These are phyloP conservation scores for Thalpophila matura DNA, from an alignment of 2,888 invertebrate species.

Conservation along the genomic window DNA sequence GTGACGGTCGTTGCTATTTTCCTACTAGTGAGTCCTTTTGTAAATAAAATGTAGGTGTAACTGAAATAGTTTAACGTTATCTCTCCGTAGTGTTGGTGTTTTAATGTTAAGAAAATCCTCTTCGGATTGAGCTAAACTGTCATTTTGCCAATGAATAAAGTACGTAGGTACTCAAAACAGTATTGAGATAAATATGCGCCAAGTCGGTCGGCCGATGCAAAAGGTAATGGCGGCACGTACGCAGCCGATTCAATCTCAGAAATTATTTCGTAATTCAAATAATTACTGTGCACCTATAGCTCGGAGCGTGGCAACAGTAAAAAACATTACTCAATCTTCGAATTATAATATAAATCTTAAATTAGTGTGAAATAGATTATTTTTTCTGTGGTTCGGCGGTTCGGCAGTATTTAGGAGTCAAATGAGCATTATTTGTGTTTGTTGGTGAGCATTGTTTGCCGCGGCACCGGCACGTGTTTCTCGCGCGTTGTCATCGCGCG, in stretches of 20 bases:
- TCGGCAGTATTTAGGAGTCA: conserved; percentile 44
- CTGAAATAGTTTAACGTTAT: conserved; percentile 77
- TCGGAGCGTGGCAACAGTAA: conserved; percentile 74
- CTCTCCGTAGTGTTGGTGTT: conserved; percentile 80
- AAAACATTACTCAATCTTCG: conserved; percentile 75
- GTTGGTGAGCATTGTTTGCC: conserved; percentile 33
- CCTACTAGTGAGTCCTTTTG: conserved; percentile 89
- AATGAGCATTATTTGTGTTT: conserved; percentile 50
- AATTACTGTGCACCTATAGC: conserved; percentile 75
- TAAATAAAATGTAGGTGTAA: conserved; percentile 85
- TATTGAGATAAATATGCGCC: conserved; percentile 69
- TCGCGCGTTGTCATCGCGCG: conserved; percentile 71
- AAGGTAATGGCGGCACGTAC: conserved; percentile 78
- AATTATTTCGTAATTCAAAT: conserved; percentile 81
- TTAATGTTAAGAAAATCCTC: conserved; percentile 54
- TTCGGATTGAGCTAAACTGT: conserved; percentile 32
- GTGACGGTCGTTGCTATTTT: conserved; percentile 88
- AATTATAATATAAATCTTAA: conserved; percentile 72
- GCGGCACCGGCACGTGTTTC: conserved; percentile 45
- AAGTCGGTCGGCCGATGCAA: conserved; percentile 70
- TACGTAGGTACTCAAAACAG: conserved; percentile 57
- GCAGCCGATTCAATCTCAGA: conserved; percentile 76
- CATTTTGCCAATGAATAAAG: conserved; percentile 50
- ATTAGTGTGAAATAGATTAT: conserved; percentile 73
- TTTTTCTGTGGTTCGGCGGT: conserved; percentile 59